Percentiles rank a stretch among this genome's conserved stretches.
Evolutionary conservation across 2,797 vertebrate genomes (phyloP).

Genomic region (Phoeniculus purpureus): DNA sequence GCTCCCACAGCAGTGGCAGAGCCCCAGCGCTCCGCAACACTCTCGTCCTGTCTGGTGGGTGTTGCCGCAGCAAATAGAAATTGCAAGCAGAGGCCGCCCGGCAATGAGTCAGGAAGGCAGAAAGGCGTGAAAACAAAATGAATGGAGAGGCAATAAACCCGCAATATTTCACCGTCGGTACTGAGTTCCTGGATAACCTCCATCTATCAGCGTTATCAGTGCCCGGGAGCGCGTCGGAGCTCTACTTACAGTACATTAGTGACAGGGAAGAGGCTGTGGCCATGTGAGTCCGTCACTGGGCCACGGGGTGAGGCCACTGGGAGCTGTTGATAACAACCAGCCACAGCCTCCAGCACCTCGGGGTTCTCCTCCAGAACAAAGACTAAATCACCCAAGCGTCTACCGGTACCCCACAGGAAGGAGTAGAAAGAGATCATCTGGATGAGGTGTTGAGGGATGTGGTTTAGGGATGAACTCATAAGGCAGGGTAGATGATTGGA

Average conservation of each 20-base stretch:
- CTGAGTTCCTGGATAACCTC: background rate
- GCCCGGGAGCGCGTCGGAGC: background rate
- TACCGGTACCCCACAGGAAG: background rate
- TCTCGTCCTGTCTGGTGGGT: background rate
- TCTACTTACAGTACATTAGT: background rate
- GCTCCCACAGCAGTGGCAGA: background rate
- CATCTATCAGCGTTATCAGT: conserved; percentile 15
- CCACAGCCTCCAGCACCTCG: background rate
- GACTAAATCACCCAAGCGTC: background rate
- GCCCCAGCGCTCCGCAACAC: background rate
- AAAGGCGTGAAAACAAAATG: conserved; percentile 54
- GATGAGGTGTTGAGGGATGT: too few species aligned
- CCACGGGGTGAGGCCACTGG: accelerated
- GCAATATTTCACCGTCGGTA: conserved; percentile 5
- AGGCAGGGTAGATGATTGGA: too few species aligned
- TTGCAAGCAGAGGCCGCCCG: background rate
- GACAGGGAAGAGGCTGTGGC: background rate
- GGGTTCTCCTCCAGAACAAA: background rate
- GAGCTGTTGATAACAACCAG: background rate
- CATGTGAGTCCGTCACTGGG: accelerated
- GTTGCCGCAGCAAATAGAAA: conserved; percentile 28
- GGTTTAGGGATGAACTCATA: too few species aligned
- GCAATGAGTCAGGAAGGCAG: conserved; percentile 65
- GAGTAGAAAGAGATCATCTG: background rate
- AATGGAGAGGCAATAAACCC: conserved; percentile 33